phyloP scores from a whole-genome alignment of 2,797 vertebrate species.

The Chelidonichthys spinosus region DNA sequence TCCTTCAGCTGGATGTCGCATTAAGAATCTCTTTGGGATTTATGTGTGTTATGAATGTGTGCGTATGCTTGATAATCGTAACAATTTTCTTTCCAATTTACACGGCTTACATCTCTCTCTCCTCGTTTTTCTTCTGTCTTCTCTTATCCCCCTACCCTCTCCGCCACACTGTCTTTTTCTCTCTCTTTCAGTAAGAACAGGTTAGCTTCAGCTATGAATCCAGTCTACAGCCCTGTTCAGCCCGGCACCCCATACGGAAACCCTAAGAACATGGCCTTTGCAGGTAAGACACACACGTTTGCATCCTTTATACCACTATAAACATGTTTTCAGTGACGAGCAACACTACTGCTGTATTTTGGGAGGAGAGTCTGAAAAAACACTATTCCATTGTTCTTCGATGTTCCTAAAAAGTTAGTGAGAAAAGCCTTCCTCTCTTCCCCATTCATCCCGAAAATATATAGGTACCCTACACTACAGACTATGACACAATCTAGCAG shows the following conservation, averaged over 20 bases:
- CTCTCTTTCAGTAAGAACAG: slow-evolving; percentile 87
- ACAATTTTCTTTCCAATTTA: slow-evolving; percentile 54
- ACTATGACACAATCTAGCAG: not conserved
- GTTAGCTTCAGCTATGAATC: slow-evolving; percentile 96
- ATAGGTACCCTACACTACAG: not conserved
- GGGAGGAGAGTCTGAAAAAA: not conserved
- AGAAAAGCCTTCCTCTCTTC: not conserved
- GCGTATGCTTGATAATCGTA: slow-evolving; percentile 37
- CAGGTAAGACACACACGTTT: slow-evolving; percentile 84
- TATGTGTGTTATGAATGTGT: slow-evolving; percentile 26
- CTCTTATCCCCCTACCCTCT: slow-evolving; percentile 32
- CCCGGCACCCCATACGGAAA: slow-evolving; percentile 97
- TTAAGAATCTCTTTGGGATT: slow-evolving; percentile 57
- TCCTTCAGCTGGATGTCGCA: slow-evolving; percentile 49
- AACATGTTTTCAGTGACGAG: not conserved
- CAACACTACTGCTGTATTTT: not conserved
- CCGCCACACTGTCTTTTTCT: slow-evolving; percentile 31
- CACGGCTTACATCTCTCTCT: slow-evolving; percentile 36
- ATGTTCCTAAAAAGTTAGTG: not conserved
- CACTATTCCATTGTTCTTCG: too few relatives aligned
- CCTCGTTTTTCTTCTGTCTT: slow-evolving; percentile 37
- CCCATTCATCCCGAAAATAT: not conserved
- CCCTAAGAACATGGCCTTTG: slow-evolving; percentile 97
- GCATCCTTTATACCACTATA: not conserved
- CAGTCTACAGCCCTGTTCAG: slow-evolving; percentile 98